phyloP scores from a whole-genome alignment of 2,888 invertebrate species.

The Drosophila anomelani region DNA sequence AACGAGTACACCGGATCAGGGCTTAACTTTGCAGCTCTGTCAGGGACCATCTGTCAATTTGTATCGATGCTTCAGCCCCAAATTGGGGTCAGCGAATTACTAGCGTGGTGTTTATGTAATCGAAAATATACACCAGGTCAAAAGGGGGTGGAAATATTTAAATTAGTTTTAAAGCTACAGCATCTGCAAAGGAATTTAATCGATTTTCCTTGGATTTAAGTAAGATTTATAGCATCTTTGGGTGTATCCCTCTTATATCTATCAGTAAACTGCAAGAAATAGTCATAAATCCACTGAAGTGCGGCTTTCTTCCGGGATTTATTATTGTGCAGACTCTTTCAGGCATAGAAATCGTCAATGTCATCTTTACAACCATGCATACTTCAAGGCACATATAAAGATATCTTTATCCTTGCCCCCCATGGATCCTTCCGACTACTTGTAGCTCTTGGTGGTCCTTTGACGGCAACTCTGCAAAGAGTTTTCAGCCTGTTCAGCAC shows the following conservation, averaged over 20 bases:
- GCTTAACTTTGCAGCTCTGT: slow-evolving; percentile 27
- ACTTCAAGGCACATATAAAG: slow-evolving; percentile 1
- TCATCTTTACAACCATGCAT: slow-evolving; percentile 48
- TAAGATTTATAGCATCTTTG: not conserved
- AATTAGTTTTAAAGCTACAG: not conserved
- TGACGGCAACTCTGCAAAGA: slow-evolving; percentile 15
- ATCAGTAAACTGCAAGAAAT: not conserved
- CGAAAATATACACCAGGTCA: slow-evolving; percentile 1
- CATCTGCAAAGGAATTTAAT: not conserved
- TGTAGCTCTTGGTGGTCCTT: slow-evolving; percentile 36
- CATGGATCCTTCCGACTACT: slow-evolving; percentile 28
- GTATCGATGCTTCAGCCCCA: slow-evolving; percentile 55
- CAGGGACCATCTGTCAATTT: slow-evolving; percentile 54
- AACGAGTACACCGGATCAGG: slow-evolving; percentile 18
- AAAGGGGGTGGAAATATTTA: not conserved
- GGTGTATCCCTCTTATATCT: not conserved
- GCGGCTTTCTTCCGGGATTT: slow-evolving; percentile 16
- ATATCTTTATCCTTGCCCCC: slow-evolving; percentile 8
- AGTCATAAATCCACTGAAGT: slow-evolving; percentile 7
- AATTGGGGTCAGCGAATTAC: slow-evolving; percentile 33
- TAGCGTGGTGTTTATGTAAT: not conserved
- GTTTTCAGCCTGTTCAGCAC: slow-evolving; percentile 50
- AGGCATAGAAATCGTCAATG: slow-evolving; percentile 60
- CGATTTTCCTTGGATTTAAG: not conserved
- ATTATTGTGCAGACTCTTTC: slow-evolving; percentile 14